Evolutionary conservation across 2,797 vertebrate species (phyloP).

Genomic region (Kryptopterus vitreolus): DNA sequence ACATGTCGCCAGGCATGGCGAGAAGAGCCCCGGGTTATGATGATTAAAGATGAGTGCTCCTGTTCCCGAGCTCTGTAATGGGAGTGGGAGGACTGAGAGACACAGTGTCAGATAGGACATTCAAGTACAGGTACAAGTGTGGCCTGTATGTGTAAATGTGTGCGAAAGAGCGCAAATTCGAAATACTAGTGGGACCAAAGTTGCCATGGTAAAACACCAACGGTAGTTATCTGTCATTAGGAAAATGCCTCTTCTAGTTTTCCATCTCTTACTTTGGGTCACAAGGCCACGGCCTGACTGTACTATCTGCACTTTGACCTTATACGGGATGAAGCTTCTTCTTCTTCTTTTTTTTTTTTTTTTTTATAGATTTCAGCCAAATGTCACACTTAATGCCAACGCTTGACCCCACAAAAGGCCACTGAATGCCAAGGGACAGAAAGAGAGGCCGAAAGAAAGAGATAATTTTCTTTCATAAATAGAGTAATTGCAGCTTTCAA

Average conservation of each 20-base stretch:
- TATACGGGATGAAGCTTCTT: constrained; percentile 52
- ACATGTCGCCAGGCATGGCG: background rate
- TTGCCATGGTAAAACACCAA: constrained; percentile 32
- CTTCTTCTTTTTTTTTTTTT: constrained; percentile 40
- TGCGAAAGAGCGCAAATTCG: background rate
- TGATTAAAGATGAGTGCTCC: constrained; percentile 32
- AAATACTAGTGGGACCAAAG: constrained; percentile 12
- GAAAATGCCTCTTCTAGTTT: constrained; percentile 19
- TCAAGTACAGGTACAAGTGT: constrained; percentile 2
- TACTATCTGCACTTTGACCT: constrained; percentile 66
- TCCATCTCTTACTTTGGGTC: constrained; percentile 37
- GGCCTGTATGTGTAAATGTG: constrained; percentile 11
- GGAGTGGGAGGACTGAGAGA: constrained; percentile 20
- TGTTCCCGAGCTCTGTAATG: constrained; percentile 31
- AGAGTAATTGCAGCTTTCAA: constrained; percentile 51
- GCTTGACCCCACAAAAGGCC: constrained; percentile 58
- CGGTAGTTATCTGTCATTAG: constrained; percentile 25
- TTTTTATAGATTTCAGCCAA: constrained; percentile 62
- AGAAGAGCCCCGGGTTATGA: constrained; percentile 38
- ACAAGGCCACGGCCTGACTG: constrained; percentile 53
- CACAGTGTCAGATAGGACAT: constrained; percentile 23
- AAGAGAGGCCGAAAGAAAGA: constrained; percentile 42
- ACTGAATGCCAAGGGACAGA: constrained; percentile 56
- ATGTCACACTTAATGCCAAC: constrained; percentile 71
- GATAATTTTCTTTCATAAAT: constrained; percentile 52